Percentiles rank a stretch among this genome's conserved stretches.
These are phyloP conservation scores for Cyprinodon variegatus DNA, from an alignment of 2,113 vertebrate genomes.

Conservation along the genomic window DNA sequence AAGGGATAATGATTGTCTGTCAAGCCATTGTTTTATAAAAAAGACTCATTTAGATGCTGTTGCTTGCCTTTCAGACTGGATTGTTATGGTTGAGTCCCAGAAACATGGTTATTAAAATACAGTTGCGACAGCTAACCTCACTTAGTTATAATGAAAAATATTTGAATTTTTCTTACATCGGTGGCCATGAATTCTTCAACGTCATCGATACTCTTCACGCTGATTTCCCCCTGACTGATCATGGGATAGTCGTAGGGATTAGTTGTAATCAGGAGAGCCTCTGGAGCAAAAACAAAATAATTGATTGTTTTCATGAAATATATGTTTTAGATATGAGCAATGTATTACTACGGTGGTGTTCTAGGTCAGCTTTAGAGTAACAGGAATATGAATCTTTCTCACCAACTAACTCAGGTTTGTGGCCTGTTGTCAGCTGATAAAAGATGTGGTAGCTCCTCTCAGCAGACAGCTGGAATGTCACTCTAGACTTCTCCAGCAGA, in stretches of 20 bases:
- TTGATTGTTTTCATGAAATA: not conserved
- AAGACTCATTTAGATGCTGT: too few species aligned
- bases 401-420: conserved; percentile 79
- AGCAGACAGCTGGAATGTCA: conserved; percentile 79
- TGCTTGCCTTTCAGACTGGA: too few species aligned
- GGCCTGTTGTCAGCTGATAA: conserved; percentile 79
- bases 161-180: conserved; percentile 44
- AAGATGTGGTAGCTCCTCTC: conserved; percentile 84
- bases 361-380: too few species aligned
- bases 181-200: conserved; percentile 72
- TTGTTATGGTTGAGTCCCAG: not conserved
- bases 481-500: conserved; percentile 77
- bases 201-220: conserved; percentile 72
- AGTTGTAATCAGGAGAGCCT: conserved; percentile 72
- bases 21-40: too few species aligned
- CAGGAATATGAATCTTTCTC: conserved; percentile 44
- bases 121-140: not conserved
- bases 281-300: conserved; percentile 48
- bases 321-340: not conserved
- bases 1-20: not conserved
- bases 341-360: not conserved
- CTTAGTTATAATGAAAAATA: not conserved
- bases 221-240: conserved; percentile 75
- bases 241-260: conserved; percentile 72
- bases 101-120: not conserved